A percentile compares a stretch with the other conserved stretches of the same genome.
These are phyloP conservation scores for Acrossocheilus fasciatus DNA, from an alignment of 2,797 vertebrate genomes.

Conservation along the genomic window DNA sequence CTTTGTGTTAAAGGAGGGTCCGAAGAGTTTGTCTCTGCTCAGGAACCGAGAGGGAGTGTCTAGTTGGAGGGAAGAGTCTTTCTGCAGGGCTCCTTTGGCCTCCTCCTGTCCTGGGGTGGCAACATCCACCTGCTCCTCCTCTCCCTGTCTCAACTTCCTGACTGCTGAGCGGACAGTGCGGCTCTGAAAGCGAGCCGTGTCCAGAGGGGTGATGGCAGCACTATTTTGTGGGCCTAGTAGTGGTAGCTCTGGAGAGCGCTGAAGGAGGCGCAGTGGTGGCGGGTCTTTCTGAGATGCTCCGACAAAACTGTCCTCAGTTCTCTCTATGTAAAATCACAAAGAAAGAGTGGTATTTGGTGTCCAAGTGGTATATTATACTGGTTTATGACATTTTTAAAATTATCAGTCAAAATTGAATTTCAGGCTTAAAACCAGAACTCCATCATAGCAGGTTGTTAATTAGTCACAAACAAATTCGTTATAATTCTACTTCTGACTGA, in stretches of 20 bases:
- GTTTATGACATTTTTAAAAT: not conserved
- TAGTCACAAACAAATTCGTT: not conserved
- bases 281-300: constrained; percentile 76
- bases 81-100: constrained; percentile 71
- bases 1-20: constrained; percentile 92
- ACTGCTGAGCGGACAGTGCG: constrained; percentile 87
- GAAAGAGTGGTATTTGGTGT: not conserved
- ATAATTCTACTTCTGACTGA: constrained; percentile 59
- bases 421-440: not conserved
- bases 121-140: constrained; percentile 60
- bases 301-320: constrained; percentile 77
- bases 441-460: not conserved
- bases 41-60: constrained; percentile 97
- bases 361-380: not conserved
- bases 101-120: constrained; percentile 53
- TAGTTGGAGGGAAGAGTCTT: constrained; percentile 84
- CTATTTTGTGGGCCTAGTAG: constrained; percentile 73
- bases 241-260: constrained; percentile 73
- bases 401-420: not conserved
- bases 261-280: constrained; percentile 53
- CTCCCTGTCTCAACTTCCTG: constrained; percentile 75
- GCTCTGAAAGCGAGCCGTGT: constrained; percentile 90
- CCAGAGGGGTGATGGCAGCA: constrained; percentile 87
- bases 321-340: constrained; percentile 64
- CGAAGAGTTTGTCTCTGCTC: constrained; percentile 91